Base-by-base conservation (phyloP, 1,140 invertebrate genomes). In the Caerostris darwini region DNA sequence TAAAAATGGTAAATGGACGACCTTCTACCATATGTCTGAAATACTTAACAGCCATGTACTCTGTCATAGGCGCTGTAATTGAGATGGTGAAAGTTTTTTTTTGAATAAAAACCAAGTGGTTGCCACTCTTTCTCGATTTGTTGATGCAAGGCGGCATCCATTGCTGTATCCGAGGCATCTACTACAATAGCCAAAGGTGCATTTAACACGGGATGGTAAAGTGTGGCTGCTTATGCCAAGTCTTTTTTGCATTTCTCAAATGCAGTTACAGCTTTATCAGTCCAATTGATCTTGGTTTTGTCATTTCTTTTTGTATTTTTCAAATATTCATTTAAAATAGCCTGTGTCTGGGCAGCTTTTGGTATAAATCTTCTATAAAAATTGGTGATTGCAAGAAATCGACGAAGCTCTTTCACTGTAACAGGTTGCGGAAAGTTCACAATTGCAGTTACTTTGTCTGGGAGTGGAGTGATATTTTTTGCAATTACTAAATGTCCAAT, bases 261-360 rank as follows among this genome's bases (percentile, higher is more conserved):
- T 5, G 95, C 95, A 64, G 96, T 82, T 94, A 95, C 56, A n/a
- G 95, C 95, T n/a, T 95, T 71, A 0, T 95, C 2, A 7, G 71
- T 94, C 96, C 96, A 96, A 8, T 83, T 7, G 90, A 95, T 83
- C 3, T 34, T 14, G 50, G 6, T 96, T 10, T 86, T 56, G n/a
- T 58, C 90, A 59, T 96, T 95, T 94, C 96, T 96, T 94, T 96
- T 96, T 12, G 96, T 77, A 8, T 97, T 93, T 7, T 95, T 91
- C 17, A 96, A 94, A n/a, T 97, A 94, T 56, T 95, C 95, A 77
- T 94, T 94, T 14, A 96, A 95, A 95, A 14, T n/a, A n/a, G n/a
- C n/a, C n/a, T n/a, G n/a, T n/a, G n/a, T n/a, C n/a, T n/a, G n/a
- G n/a, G n/a, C n/a, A n/a, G n/a, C n/a, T n/a, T n/a, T n/a, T n/a